Evolutionary conservation across 2,797 vertebrate species (phyloP).

Genomic region (Pelodytes ibericus): DNA sequence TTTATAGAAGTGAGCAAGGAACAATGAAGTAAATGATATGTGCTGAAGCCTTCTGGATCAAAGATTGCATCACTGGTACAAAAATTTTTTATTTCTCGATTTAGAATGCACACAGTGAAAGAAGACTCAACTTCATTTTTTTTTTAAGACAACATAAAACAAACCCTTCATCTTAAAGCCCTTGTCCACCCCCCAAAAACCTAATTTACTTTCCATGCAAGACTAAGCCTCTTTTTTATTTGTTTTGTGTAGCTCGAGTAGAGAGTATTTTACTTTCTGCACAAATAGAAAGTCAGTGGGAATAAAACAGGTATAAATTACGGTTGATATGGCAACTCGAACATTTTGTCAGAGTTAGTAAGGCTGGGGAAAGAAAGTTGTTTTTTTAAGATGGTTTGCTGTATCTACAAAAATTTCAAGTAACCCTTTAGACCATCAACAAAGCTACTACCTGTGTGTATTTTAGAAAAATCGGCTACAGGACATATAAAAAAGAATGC

Average conservation of each 20-base stretch:
- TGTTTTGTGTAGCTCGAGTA: conserved; percentile 56
- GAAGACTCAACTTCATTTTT: conserved; percentile 61
- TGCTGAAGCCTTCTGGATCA: conserved; percentile 56
- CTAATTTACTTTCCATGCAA: conserved; percentile 61
- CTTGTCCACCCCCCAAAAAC: conserved; percentile 62
- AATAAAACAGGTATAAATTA: conserved; percentile 62
- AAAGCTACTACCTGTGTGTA: conserved; percentile 11
- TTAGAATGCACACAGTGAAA: conserved; percentile 46
- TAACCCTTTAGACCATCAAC: conserved; percentile 41
- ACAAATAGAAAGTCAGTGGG: conserved; percentile 60
- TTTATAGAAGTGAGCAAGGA: conserved; percentile 58
- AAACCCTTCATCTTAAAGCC: conserved; percentile 58
- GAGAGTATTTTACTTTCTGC: conserved; percentile 45
- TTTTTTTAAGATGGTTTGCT: conserved; percentile 54
- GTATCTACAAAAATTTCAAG: conserved; percentile 28
- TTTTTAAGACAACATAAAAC: conserved; percentile 62
- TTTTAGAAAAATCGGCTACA: conserved; percentile 28
- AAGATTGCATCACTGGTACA: conserved; percentile 48
- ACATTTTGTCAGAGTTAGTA: conserved; percentile 41
- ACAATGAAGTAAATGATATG: conserved; percentile 49
- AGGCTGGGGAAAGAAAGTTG: conserved; percentile 45
- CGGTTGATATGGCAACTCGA: conserved; percentile 25
- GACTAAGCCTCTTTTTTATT: conserved; percentile 61
- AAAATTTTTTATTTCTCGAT: conserved; percentile 60
- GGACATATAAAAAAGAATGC: conserved; percentile 29